Evolutionary conservation across 2,888 invertebrate species (phyloP).

Genomic region (Strigamia crassipes): DNA sequence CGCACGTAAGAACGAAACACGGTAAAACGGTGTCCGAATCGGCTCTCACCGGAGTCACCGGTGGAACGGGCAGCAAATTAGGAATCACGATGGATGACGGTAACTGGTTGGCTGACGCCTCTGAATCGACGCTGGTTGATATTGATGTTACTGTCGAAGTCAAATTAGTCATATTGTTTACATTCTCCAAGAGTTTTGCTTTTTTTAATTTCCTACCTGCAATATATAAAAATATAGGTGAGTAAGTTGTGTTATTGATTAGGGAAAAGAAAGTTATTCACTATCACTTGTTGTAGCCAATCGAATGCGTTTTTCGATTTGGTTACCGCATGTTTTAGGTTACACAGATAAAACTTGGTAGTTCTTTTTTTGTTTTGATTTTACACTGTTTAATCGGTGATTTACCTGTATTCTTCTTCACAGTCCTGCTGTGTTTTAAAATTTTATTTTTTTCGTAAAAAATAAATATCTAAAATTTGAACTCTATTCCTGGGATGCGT

Average conservation of each 20-base stretch:
- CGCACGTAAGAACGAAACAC: not conserved
- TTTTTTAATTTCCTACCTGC: not conserved
- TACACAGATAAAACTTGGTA: no score
- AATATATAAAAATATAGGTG: not conserved
- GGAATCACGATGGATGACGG: not conserved
- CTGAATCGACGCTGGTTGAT: not conserved
- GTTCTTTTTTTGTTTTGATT: no score
- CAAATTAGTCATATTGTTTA: not conserved
- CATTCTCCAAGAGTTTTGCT: not conserved
- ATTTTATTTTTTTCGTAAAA: no score
- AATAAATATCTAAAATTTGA: no score
- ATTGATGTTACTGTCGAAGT: not conserved
- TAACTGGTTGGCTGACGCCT: not conserved
- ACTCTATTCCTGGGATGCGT: no score
- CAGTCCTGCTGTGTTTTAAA: no score
- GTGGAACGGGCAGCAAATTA: not conserved
- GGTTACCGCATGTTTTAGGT: no score
- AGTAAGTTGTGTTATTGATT: not conserved
- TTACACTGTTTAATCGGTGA: no score
- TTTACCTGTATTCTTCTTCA: no score
- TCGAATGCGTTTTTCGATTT: no score
- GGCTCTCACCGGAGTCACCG: not conserved
- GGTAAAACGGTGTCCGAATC: not conserved
- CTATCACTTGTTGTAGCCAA: no score
- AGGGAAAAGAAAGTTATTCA: not conserved